phyloP scores from a whole-genome alignment of 2,888 invertebrate genomes.

The Ornithoptera alexandrae region DNA sequence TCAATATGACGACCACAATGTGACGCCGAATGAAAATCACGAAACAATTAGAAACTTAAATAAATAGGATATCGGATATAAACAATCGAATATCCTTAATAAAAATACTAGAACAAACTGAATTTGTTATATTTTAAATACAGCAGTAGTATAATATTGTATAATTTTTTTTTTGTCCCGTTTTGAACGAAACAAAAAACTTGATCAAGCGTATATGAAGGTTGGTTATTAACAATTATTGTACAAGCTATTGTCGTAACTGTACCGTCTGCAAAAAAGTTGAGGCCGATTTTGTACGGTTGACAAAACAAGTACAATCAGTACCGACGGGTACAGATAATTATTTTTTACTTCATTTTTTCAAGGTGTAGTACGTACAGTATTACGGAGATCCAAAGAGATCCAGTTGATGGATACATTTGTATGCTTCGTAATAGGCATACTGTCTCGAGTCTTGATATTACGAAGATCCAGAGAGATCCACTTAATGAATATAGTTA shows the following conservation, averaged over 20 bases:
- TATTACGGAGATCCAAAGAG: too few species aligned
- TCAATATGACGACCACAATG: too few species aligned
- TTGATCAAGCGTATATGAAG: conserved; percentile 12
- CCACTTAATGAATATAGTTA: too few species aligned
- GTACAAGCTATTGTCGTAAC: conserved; percentile 14
- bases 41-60: background rate
- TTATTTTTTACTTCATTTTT: conserved; percentile 2
- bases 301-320: conserved; percentile 19
- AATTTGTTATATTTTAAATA: too few species aligned
- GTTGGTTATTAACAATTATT: conserved; percentile 9
- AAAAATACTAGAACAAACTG: background rate
- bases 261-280: conserved; percentile 22
- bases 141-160: background rate
- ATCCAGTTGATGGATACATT: too few species aligned
- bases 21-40: background rate
- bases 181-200: conserved; percentile 1
- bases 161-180: background rate
- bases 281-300: conserved; percentile 17
- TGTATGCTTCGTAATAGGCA: too few species aligned
- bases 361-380: background rate
- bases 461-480: too few species aligned
- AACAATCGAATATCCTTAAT: background rate
- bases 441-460: too few species aligned
- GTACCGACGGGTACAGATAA: background rate
- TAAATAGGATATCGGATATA: background rate